Percentiles rank a stretch among this genome's conserved stretches.
Conservation (phyloP, 2,888 invertebrate genomes). For the Eupithecia centaureata region DNA sequence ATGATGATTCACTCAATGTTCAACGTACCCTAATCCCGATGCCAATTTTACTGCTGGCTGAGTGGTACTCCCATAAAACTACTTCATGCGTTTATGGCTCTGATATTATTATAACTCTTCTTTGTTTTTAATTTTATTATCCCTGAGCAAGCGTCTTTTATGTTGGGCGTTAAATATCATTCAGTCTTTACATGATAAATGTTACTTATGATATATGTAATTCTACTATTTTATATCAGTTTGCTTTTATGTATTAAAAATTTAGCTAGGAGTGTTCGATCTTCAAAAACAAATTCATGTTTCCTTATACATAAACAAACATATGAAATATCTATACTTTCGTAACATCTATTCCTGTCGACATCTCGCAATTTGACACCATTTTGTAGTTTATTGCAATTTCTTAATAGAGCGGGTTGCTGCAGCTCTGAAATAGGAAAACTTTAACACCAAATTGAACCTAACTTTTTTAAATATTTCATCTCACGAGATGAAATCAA, state of each 20-base stretch:
- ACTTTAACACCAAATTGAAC: background rate
- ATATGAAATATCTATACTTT: conserved; percentile 17
- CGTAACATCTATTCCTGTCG: conserved; percentile 43
- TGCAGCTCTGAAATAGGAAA: conserved; percentile 17
- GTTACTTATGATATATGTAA: background rate
- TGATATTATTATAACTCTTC: conserved; percentile 54
- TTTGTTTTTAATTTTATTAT: conserved; percentile 49
- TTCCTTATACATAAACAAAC: background rate
- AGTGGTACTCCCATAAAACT: conserved; percentile 62
- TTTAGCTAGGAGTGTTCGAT: background rate
- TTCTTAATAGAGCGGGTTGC: conserved; percentile 38
- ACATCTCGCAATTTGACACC: conserved; percentile 47
- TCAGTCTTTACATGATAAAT: conserved; percentile 12
- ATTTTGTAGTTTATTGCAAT: conserved; percentile 53
- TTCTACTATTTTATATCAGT: background rate
- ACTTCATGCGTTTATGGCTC: conserved; percentile 59
- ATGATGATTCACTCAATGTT: conserved; percentile 57
- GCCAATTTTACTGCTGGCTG: conserved; percentile 67
- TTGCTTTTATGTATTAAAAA: background rate
- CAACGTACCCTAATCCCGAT: conserved; percentile 57
- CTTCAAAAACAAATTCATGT: background rate
- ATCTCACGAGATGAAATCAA: background rate
- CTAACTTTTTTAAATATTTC: background rate
- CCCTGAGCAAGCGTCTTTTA: conserved; percentile 40
- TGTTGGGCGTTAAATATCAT: conserved; percentile 38